Percentiles rank a stretch among this genome's conserved stretches.
Evolutionary conservation across 2,113 vertebrate genomes (phyloP).

Genomic region (Perognathus longimembris): DNA sequence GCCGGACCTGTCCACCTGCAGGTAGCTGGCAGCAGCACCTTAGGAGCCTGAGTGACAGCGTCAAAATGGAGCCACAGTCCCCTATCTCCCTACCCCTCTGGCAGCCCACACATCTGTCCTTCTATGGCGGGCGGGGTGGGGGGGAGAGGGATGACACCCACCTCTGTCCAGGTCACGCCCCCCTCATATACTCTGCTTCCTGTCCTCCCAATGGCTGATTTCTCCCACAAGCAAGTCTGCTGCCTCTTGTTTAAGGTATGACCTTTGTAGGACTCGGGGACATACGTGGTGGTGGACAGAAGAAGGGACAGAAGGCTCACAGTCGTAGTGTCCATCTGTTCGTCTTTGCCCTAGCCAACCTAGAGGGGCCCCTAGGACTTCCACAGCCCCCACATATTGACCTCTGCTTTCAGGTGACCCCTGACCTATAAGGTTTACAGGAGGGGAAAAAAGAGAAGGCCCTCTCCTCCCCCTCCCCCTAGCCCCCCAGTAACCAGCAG

Average conservation of each 20-base stretch:
- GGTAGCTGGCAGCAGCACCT: background rate
- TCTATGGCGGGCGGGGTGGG: too few relatives aligned
- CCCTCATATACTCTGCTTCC: background rate
- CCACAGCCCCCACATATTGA: rapidly evolving
- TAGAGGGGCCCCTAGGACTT: background rate
- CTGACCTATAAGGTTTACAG: background rate
- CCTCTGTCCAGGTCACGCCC: too few relatives aligned
- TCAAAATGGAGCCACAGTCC: background rate
- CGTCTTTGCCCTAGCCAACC: too few relatives aligned
- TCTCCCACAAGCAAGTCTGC: background rate
- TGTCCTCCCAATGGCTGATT: background rate
- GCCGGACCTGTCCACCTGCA: background rate
- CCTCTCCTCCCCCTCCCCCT: too few relatives aligned
- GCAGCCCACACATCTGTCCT: background rate
- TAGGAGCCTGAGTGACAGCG: background rate
- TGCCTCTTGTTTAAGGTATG: background rate
- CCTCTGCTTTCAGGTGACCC: background rate
- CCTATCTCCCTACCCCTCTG: background rate
- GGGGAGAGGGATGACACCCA: too few relatives aligned
- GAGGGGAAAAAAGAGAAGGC: background rate
- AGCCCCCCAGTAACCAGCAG: background rate
- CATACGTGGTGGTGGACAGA: background rate
- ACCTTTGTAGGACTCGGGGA: background rate
- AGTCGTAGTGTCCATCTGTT: background rate
- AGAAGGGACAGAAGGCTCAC: background rate